These are phyloP conservation scores for Tupiocoris notatus DNA, from an alignment of 2,888 invertebrate genomes.

Conservation along the genomic window DNA sequence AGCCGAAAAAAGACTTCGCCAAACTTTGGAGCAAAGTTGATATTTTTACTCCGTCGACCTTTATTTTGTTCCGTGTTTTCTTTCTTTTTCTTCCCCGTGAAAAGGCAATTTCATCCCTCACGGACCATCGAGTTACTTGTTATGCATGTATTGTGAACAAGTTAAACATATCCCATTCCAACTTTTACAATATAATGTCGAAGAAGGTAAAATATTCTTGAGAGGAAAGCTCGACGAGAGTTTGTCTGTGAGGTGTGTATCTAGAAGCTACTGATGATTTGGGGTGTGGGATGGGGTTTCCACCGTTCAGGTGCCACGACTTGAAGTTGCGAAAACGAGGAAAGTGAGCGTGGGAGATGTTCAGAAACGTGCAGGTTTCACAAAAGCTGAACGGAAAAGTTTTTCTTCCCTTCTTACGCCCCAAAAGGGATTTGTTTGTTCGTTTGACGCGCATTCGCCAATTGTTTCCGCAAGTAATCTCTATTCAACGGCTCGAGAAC, in stretches of 20 bases:
- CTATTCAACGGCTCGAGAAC: too few relatives aligned
- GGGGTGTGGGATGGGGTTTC: neutral
- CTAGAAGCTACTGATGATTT: neutral
- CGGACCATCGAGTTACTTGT: slow-evolving; percentile 35
- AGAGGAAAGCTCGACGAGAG: neutral
- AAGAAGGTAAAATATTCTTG: neutral
- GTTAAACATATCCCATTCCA: slow-evolving; percentile 38
- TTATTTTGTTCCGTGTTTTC: slow-evolving; percentile 9
- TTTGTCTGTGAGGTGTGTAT: neutral
- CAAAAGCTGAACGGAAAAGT: neutral
- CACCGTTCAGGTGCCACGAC: neutral
- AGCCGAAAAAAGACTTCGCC: neutral
- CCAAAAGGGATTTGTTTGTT: neutral
- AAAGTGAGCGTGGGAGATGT: neutral
- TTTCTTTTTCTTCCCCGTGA: neutral
- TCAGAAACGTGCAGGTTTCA: too few relatives aligned
- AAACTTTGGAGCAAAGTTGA: neutral
- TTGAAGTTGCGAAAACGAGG: neutral
- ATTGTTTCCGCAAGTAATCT: neutral
- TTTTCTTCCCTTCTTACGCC: neutral
- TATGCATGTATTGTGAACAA: slow-evolving; percentile 39
- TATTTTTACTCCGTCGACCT: neutral
- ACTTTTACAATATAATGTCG: slow-evolving; percentile 31
- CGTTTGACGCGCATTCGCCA: too few relatives aligned
- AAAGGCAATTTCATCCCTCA: slow-evolving; percentile 24